Percentiles rank a stretch among this genome's conserved stretches.
phyloP scores from a whole-genome alignment of 2,888 invertebrate species.

The Tipula unca region DNA sequence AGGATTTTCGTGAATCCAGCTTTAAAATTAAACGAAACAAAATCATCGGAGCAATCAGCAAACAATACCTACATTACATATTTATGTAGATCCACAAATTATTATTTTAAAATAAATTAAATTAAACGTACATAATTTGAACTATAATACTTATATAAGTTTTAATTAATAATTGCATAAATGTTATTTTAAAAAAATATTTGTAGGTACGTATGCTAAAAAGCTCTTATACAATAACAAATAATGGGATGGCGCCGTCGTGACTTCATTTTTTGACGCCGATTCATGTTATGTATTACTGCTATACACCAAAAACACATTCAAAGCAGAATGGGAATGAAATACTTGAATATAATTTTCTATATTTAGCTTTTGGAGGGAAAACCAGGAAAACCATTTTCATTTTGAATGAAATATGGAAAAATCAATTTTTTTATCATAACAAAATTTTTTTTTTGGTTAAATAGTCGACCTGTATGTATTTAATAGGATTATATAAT shows the following conservation, averaged over 20 bases:
- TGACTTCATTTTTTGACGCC: not conserved
- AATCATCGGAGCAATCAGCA: not conserved
- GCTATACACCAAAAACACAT: not conserved
- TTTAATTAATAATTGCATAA: not conserved
- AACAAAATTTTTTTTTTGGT: not conserved
- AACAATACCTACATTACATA: not conserved
- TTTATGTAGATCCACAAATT: too few relatives aligned
- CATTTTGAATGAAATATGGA: not conserved
- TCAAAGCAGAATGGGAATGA: not conserved
- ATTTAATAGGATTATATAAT: not conserved
- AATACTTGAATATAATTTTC: not conserved
- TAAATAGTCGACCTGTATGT: not conserved
- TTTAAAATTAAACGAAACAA: not conserved
- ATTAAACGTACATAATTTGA: not conserved
- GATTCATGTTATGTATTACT: not conserved
- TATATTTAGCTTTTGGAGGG: not conserved
- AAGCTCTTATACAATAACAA: not conserved
- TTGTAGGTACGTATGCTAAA: not conserved
- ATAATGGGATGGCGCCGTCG: not conserved
- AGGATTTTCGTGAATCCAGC: not conserved
- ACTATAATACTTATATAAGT: too few relatives aligned
- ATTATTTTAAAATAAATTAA: not conserved
- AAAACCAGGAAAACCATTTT: not conserved
- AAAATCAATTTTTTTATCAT: not conserved
- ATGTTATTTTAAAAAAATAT: not conserved